phyloP scores from a whole-genome alignment of 2,113 vertebrate species.

The Xiphophorus couchianus region DNA sequence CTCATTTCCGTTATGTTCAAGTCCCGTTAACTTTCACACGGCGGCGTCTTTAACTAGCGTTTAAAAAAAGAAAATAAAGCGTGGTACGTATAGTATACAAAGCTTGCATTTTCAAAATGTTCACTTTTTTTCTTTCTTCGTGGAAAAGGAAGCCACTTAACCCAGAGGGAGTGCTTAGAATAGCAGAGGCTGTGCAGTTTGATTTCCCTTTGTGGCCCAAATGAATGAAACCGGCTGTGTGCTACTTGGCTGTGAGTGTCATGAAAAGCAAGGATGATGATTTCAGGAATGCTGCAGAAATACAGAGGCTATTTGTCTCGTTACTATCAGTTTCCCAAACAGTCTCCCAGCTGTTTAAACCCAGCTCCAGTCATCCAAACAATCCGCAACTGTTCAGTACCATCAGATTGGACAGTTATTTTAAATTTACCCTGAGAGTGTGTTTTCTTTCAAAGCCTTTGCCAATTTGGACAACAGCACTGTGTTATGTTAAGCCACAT shows the following conservation, averaged over 20 bases:
- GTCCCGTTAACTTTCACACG: constrained; percentile 66
- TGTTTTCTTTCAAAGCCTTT: constrained; percentile 41
- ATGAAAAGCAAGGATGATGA: constrained; percentile 48
- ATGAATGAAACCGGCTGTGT: constrained; percentile 56
- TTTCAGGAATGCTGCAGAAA: constrained; percentile 68
- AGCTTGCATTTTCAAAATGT: constrained; percentile 19
- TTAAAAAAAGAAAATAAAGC: constrained; percentile 6
- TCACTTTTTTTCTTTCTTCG: constrained; percentile 28
- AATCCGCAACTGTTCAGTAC: constrained; percentile 51
- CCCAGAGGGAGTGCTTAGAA: constrained; percentile 51
- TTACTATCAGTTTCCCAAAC: constrained; percentile 30
- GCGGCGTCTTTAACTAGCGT: constrained; percentile 61
- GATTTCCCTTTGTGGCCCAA: constrained; percentile 46
- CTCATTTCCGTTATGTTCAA: constrained; percentile 71
- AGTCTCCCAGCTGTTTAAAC: constrained; percentile 63
- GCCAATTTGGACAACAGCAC: constrained; percentile 41
- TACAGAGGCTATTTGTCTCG: constrained; percentile 55
- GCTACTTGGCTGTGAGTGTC: constrained; percentile 52
- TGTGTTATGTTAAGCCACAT: constrained; percentile 69
- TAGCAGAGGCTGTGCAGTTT: constrained; percentile 54
- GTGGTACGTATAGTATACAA: not conserved
- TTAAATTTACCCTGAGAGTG: constrained; percentile 39
- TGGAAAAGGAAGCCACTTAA: constrained; percentile 35
- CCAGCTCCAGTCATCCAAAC: constrained; percentile 53
- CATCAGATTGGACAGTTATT: constrained; percentile 37